These are phyloP conservation scores for Spheniscus mendiculus DNA, from an alignment of 2,113 vertebrate genomes.

Conservation along the genomic window DNA sequence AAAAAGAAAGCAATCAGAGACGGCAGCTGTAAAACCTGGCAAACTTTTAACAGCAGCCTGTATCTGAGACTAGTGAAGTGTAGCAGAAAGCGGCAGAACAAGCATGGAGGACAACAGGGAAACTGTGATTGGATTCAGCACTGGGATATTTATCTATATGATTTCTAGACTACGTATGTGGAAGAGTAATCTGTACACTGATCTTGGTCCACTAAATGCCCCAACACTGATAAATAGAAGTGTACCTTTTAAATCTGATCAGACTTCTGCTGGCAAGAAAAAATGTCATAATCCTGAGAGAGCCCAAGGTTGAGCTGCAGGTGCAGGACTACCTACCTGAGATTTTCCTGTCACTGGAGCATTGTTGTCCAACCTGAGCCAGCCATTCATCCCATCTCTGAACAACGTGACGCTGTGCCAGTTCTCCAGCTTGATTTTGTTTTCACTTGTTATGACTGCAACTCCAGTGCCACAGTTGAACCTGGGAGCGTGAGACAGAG, in stretches of 20 bases:
- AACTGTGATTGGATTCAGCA: background rate
- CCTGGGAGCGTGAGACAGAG: conserved; percentile 63
- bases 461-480: conserved; percentile 95
- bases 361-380: conserved; percentile 86
- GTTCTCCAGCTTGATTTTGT: conserved; percentile 81
- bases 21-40: background rate
- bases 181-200: background rate
- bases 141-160: background rate
- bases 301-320: background rate
- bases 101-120: background rate
- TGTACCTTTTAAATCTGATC: background rate
- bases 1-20: background rate
- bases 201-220: background rate
- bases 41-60: background rate
- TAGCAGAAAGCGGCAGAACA: background rate
- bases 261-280: background rate
- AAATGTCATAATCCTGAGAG: background rate
- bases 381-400: conserved; percentile 86
- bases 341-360: conserved; percentile 86
- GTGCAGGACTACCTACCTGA: conserved; percentile 75
- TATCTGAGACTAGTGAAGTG: background rate
- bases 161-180: background rate
- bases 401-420: conserved; percentile 87
- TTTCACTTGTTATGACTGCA: conserved; percentile 84
- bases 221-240: background rate